These are phyloP conservation scores for Lepidothrix coronata DNA, from an alignment of 2,113 vertebrate species.

Conservation along the genomic window DNA sequence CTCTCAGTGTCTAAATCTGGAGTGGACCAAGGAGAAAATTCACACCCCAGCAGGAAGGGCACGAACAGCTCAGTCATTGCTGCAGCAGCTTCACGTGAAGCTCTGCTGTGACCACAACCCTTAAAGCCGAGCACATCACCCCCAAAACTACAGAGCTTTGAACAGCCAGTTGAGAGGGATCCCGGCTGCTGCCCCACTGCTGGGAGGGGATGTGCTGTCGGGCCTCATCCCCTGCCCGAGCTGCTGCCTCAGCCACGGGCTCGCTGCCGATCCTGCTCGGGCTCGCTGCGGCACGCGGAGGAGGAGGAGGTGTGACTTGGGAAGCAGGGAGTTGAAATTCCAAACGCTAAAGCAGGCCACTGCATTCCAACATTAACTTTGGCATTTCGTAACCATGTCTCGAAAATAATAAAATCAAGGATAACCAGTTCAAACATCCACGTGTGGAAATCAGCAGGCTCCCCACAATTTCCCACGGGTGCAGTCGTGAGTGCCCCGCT, in stretches of 20 bases:
- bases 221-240: neutral
- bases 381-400: conserved; percentile 2
- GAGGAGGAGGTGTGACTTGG: neutral
- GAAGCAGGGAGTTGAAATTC: neutral
- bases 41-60: neutral
- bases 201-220: neutral
- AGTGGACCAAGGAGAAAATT: neutral
- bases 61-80: neutral
- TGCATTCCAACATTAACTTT: conserved; percentile 34
- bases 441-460: neutral
- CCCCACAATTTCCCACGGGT: neutral
- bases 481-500: neutral
- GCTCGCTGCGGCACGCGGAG: neutral
- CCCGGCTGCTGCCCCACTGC: neutral
- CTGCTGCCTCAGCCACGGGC: neutral
- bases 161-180: neutral
- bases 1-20: neutral
- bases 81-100: neutral
- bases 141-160: no score
- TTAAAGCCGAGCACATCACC: neutral
- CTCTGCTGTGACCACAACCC: neutral
- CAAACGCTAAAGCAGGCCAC: rapidly evolving
- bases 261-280: neutral
- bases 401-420: neutral
- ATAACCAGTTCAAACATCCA: neutral